Percentiles rank a stretch among this genome's conserved stretches.
Conservation (phyloP, 2,113 vertebrate genomes). For the human region GRCh38 chr17:54856501-54857000, state of each 20-base stretch:
- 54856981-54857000: not conserved
- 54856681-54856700: constrained; percentile 25
- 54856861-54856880: not conserved
- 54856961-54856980: not conserved
- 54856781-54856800: constrained; percentile 42
- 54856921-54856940: not conserved
- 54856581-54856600: too few species aligned
- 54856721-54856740: constrained; percentile 31
- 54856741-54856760: constrained; percentile 50
- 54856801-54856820: not conserved
- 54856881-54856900: not conserved
- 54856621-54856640: not conserved
- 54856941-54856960: not conserved
- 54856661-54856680: constrained; percentile 42
- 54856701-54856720: constrained; percentile 34
- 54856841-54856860: not conserved
- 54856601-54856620: constrained; percentile 46
- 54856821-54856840: not conserved
- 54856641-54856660: not conserved
- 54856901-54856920: not conserved
- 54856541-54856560: too few species aligned
- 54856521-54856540: too few species aligned
- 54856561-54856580: too few species aligned
- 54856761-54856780: not conserved
- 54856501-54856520: too few species aligned